These are phyloP conservation scores for Pachliopta kotzebuea DNA, from an alignment of 2,888 invertebrate species.

Conservation along the genomic window DNA sequence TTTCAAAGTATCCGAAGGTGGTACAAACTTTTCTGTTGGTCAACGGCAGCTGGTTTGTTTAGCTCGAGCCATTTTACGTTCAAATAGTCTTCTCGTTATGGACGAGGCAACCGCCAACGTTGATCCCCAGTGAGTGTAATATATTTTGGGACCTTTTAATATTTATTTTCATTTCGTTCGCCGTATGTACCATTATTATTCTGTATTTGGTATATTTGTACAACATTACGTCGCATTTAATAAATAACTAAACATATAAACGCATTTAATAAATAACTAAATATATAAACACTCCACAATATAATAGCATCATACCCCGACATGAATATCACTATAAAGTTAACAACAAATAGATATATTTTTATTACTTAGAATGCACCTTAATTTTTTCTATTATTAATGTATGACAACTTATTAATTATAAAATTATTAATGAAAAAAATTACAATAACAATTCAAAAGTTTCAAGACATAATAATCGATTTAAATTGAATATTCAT, in stretches of 20 bases:
- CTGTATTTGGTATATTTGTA: not conserved
- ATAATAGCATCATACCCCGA: no score
- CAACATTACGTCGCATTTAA: not conserved
- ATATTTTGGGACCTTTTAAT: not conserved
- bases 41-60: slow-evolving; percentile 90
- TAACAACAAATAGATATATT: no score
- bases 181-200: not conserved
- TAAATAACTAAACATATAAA: no score
- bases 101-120: slow-evolving; percentile 82
- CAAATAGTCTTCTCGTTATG: slow-evolving; percentile 85
- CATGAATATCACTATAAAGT: no score
- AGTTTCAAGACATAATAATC: no score
- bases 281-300: no score
- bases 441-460: no score
- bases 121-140: slow-evolving; percentile 79
- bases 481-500: not conserved
- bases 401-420: no score
- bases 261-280: no score
- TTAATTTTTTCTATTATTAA: no score
- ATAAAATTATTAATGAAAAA: no score
- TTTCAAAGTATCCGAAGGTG: slow-evolving; percentile 86
- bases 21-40: slow-evolving; percentile 88
- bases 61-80: slow-evolving; percentile 87
- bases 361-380: no score
- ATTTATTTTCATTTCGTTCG: not conserved